Percentiles rank a stretch among this genome's conserved stretches.
phyloP scores from a whole-genome alignment of 2,888 invertebrate genomes.

The Hirtodrosophila confusa region DNA sequence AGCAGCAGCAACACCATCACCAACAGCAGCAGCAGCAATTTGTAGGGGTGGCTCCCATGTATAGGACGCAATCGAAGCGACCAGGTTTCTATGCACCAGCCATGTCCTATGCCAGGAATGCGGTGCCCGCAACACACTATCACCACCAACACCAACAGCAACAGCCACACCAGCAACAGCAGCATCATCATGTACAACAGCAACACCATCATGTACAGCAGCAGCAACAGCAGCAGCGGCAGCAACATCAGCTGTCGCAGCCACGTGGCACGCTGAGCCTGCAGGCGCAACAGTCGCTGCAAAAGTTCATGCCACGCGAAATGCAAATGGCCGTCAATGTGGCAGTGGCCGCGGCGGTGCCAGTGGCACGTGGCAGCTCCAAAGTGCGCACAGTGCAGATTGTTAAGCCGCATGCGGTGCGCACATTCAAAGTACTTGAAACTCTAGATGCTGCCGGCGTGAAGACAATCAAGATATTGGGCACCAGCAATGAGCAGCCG shows the following conservation, averaged over 20 bases:
- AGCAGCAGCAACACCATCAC: conserved; percentile 39
- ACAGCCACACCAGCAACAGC: conserved; percentile 25
- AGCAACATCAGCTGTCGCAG: conserved; percentile 13
- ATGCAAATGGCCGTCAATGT: conserved; percentile 69
- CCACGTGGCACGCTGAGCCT: conserved; percentile 39
- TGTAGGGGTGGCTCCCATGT: conserved; percentile 67
- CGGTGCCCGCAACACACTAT: conserved; percentile 55
- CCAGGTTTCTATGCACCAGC: conserved; percentile 70
- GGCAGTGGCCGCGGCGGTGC: conserved; percentile 52
- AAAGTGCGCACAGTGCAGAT: conserved; percentile 81
- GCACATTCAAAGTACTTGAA: conserved; percentile 79
- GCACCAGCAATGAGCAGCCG: conserved; percentile 72
- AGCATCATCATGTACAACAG: conserved; percentile 22
- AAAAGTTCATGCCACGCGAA: conserved; percentile 75
- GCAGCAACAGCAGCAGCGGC: conserved; percentile 9
- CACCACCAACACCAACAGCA: conserved; percentile 29
- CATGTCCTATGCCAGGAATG: conserved; percentile 59
- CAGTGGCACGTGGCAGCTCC: conserved; percentile 52
- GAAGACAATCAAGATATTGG: conserved; percentile 81
- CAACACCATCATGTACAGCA: conserved; percentile 21
- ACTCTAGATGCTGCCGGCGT: conserved; percentile 74
- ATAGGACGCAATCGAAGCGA: conserved; percentile 63
- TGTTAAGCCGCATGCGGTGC: conserved; percentile 63
- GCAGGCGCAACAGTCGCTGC: conserved; percentile 65
- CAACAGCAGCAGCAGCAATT: conserved; percentile 41